Evolutionary conservation across 2,797 vertebrate species (phyloP), one percentile per base, ranked within the genome.

Genomic region (Centroberyx gerrardi): DNA sequence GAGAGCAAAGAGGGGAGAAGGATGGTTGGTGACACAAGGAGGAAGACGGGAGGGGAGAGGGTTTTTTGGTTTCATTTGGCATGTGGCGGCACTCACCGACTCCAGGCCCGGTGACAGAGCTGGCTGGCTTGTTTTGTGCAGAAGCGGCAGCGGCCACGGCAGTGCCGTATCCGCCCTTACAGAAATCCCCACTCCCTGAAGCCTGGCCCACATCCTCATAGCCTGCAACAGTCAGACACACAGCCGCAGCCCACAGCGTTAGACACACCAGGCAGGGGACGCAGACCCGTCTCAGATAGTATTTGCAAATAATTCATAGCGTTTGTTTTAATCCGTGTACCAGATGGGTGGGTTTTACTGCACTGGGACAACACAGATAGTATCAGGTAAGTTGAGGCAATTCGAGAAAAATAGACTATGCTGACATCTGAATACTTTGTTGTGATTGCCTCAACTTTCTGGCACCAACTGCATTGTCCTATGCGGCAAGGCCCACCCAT

Each of bases 201-300:
- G 95, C 95, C 95, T 96, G 95, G 95, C 95, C 93, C 95, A 96
- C 94, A 95, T 96, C 96, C 95, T 96, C 95, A 96, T 96, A 96
- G 95, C 96, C 96, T 96, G 96, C 93, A 96, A 96, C 94, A 95
- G 94, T 95, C 94, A 96, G 94, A 95, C 94, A 95, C 92, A 95
- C 92, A 96, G 93, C 91, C 92, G 78, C 93, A 94, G 93, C 94
- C 94, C 94, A 95, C 94, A 95, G 94, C 94, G 58, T 95, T 95
- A 95, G 92, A 94, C 91, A 94, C 94, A 95, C 93, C 93, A 94
- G 93, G 93, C 93, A 88, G 90, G 92, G 92, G 86, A 74, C 46
- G 78, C 86, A 85, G 87, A 92, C 90, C 87, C 36, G 87, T 49
- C 76, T 83, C 88, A 84, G 76, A 62, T 40, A 76, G 91, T 72